Percentiles rank a stretch among this genome's conserved stretches.
Conservation (phyloP, 2,888 invertebrate genomes). For the Mongoloraphidia duomilia region DNA sequence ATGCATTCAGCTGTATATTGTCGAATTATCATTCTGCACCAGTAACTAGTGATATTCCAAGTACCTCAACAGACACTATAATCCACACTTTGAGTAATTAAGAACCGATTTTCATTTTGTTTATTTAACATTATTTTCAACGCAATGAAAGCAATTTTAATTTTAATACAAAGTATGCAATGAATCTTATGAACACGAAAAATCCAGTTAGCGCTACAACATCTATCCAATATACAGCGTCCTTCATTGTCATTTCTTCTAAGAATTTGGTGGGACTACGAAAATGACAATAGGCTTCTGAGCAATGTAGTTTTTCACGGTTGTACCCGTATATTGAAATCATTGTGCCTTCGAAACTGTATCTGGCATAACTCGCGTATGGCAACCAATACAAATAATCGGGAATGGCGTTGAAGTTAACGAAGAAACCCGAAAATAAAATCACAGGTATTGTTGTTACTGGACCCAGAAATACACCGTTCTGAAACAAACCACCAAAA, state of each 20-base stretch:
- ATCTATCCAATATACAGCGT: slow-evolving; percentile 65
- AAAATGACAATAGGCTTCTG: slow-evolving; percentile 70
- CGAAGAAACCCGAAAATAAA: slow-evolving; percentile 88
- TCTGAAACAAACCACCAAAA: slow-evolving; percentile 22
- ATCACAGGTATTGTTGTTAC: slow-evolving; percentile 84
- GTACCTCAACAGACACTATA: neutral
- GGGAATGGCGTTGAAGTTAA: slow-evolving; percentile 83
- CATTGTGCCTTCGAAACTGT: slow-evolving; percentile 87
- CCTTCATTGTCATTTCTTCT: slow-evolving; percentile 71
- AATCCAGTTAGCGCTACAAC: slow-evolving; percentile 67
- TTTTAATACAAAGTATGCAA: slow-evolving; percentile 71
- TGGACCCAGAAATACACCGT: slow-evolving; percentile 66
- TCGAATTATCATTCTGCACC: too few species aligned
- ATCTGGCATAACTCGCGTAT: slow-evolving; percentile 79
- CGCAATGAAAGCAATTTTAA: slow-evolving; percentile 50
- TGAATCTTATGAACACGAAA: slow-evolving; percentile 61
- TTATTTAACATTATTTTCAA: slow-evolving; percentile 7
- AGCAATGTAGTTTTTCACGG: slow-evolving; percentile 68
- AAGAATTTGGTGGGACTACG: slow-evolving; percentile 69
- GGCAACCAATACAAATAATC: slow-evolving; percentile 78
- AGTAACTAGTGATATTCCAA: too few species aligned
- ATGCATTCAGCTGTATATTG: too few species aligned
- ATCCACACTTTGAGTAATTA: neutral
- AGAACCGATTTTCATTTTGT: neutral
- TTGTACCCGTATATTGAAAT: slow-evolving; percentile 81